Evolutionary conservation across 2,888 invertebrate species (phyloP), one percentile per base, ranked within the genome.

Genomic region (Acleris holmiana): DNA sequence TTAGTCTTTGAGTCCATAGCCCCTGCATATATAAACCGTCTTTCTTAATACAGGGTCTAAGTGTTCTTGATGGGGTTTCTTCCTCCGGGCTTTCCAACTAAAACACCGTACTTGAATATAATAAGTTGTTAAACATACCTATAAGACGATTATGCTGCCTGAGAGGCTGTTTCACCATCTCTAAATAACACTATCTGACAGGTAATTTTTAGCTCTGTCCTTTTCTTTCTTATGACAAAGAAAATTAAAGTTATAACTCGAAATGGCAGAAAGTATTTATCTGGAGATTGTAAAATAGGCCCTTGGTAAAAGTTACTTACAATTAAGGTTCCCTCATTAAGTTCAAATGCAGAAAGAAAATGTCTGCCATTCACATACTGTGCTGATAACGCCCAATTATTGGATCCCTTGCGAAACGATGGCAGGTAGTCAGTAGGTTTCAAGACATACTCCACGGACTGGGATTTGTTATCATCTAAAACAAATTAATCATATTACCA

Each of bases 331-430:
- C 93, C 93, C 76, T 90, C 90, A 78, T 87, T 90, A 40, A 90
- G 72, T 71, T 93, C 91, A 77, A 92, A 93, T 5, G 92, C 91
- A 58, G 93, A 90, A 17, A 93, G 77, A 65, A 93, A 93, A 78
- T 93, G 93, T 73, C 90, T 80, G 19, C 93, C 93, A 76, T 88
- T 89, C 0, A 93, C 92, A 84, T 90, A 92, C 61, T 93, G 93
- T n/a, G 90, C 88, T 49, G 87, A 84, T 40, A 93, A 72, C 2
- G 89, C 82, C 93, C 93, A 93, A 67, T 88, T 88, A 58, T 90
- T 91, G 4, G 88, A 87, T 4, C 88, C 86, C 68, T 90, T 91
- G 7, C 89, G 80, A 70, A 86, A 90, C 47, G 82, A 69, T 18
- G 91, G 91, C 58, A 90, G 72, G 72, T 93, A 91, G 57, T 91